Percentiles rank a stretch among this genome's conserved stretches.
phyloP scores from a whole-genome alignment of 2,113 vertebrate species.

The Entomyzon cyanotis region DNA sequence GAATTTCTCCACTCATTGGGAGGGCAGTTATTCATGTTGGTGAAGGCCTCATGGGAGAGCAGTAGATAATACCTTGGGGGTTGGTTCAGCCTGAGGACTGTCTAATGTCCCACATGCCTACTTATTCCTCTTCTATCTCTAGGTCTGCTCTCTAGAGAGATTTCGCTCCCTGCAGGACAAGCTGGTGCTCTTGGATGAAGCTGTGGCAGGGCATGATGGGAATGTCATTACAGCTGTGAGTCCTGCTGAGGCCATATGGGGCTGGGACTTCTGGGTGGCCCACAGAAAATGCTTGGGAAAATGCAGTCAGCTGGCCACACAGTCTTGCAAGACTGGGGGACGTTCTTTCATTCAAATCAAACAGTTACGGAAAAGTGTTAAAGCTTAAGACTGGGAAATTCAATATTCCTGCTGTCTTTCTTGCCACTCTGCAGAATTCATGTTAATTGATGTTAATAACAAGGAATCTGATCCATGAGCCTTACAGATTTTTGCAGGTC shows the following conservation, averaged over 20 bases:
- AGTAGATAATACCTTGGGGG: not conserved
- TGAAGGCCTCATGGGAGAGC: not conserved
- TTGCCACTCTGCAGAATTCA: not conserved
- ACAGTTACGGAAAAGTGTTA: not conserved
- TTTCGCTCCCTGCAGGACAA: constrained; percentile 94
- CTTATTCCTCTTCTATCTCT: not conserved
- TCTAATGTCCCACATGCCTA: not conserved
- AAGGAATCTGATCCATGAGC: not conserved
- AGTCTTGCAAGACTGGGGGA: not conserved
- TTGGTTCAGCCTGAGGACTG: not conserved
- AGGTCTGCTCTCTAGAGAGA: constrained; percentile 87
- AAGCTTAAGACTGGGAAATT: not conserved
- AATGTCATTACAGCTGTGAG: constrained; percentile 93
- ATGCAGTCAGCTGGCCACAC: not conserved
- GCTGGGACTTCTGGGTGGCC: not conserved
- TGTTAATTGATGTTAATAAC: not conserved
- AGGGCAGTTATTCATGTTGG: not conserved
- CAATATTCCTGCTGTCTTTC: not conserved
- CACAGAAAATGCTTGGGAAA: not conserved
- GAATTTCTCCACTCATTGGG: not conserved
- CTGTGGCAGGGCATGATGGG: constrained; percentile 86
- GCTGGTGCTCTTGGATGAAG: constrained; percentile 86
- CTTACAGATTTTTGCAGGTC: not conserved
- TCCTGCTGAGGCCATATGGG: not conserved
- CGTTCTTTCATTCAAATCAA: not conserved